Base-by-base conservation (phyloP, 2,888 invertebrate species). In the Quadriops clusia region DNA sequence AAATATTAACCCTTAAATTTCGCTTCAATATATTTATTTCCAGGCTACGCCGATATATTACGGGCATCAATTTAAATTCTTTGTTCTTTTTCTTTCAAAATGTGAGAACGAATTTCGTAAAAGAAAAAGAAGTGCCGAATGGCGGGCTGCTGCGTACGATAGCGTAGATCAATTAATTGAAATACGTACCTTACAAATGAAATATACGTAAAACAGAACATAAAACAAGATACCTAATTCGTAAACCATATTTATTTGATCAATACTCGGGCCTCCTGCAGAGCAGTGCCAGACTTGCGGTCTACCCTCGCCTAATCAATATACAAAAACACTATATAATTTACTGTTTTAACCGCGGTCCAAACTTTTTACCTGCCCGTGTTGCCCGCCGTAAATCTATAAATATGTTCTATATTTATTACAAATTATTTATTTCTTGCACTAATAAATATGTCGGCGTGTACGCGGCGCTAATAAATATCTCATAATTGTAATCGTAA, bases 271-370 rank as follows among this genome's bases (percentile, higher is more conserved):
- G 53, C 53, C 53, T 54, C 55, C 56, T 51, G 55, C 50, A 45
- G 56, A 53, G 54, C 51, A 48, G 51, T 52, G 54, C 54, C 54
- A 53, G 54, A 54, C 56, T 54, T 51, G 54, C 50, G 54, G 54
- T 53, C 56, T 55, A 46, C 54, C 53, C 50, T 50, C 50, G 47
- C 46, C 55, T 55, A 56, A 58, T 56, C 55, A 56, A 58, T 56
- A 58, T 56, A 57, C 55, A 56, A 55, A 55, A 56, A 54, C 53
- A 53, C 54, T 53, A 49, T 51, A 54, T 56, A 54, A 56, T 56
- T 56, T 53, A 55, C 46, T 51, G 53, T 52, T 53, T 50, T 46
- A 49, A 20, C 29, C 30, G 43, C 48, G 48, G 49, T 41, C 49
- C 47, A 45, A 50, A 49, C 51, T 47, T 41, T n/a, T 39, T 43